Conservation (phyloP, 2,113 vertebrate genomes). For the Bubo scandiacus region DNA sequence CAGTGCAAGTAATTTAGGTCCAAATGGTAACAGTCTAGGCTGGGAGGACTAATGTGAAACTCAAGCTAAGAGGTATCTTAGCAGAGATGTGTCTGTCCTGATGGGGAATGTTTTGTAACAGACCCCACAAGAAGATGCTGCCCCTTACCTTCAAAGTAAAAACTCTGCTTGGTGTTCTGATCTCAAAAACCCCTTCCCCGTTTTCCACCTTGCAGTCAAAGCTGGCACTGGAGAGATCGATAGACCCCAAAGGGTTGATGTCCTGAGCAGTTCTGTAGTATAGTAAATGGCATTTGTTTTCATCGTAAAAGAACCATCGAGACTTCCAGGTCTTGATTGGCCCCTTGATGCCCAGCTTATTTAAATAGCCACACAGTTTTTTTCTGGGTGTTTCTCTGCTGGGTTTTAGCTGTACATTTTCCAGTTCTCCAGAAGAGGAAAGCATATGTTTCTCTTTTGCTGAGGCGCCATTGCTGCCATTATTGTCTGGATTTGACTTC, state of each 20-base stretch:
- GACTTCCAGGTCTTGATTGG: slow-evolving; percentile 90
- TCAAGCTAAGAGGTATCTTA: background rate
- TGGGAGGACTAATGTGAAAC: background rate
- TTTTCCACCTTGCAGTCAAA: slow-evolving; percentile 84
- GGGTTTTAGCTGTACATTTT: background rate
- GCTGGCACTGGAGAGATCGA: slow-evolving; percentile 79
- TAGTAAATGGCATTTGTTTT: slow-evolving; percentile 82
- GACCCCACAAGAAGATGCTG: background rate
- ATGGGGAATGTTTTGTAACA: background rate
- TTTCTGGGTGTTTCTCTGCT: slow-evolving; percentile 18
- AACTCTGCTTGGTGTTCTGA: slow-evolving; percentile 84
- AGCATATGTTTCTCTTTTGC: background rate
- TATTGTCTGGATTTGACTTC: background rate
- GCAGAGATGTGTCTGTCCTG: background rate
- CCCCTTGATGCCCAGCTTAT: slow-evolving; percentile 85
- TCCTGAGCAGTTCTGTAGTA: slow-evolving; percentile 91
- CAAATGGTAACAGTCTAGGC: background rate
- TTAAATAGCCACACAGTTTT: slow-evolving; percentile 90
- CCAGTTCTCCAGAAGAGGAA: background rate
- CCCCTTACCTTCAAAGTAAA: slow-evolving; percentile 88
- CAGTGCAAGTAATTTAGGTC: background rate
- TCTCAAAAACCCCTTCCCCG: slow-evolving; percentile 87
- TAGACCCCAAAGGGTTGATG: slow-evolving; percentile 82
- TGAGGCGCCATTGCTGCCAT: background rate
- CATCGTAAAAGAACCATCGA: slow-evolving; percentile 92